Evolutionary conservation across 2,797 vertebrate species (phyloP).

Genomic region (Florisuga fusca): DNA sequence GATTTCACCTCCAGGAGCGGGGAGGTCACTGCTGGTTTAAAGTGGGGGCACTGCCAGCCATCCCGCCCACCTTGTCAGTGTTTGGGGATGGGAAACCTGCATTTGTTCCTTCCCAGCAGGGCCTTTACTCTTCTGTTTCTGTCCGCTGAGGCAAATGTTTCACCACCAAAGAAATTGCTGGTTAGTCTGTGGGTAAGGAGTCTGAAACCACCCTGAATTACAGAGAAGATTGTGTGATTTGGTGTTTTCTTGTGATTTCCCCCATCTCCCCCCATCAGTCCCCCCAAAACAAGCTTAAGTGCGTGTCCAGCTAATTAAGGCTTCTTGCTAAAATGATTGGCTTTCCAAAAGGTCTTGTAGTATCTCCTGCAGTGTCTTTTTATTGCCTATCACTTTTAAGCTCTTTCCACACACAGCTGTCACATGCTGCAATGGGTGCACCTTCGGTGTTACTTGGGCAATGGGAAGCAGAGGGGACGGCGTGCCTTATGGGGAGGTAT

Average conservation of each 20-base stretch:
- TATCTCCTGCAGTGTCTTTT: neutral
- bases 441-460: neutral
- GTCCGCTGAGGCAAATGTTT: neutral
- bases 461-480: neutral
- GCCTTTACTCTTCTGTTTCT: accelerated
- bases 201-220: accelerated
- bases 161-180: accelerated
- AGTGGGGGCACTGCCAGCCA: accelerated
- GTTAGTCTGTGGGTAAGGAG: neutral
- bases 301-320: neutral
- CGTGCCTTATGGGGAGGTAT: neutral
- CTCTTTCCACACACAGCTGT: neutral
- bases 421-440: accelerated
- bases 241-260: neutral
- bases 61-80: accelerated
- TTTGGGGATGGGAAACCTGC: neutral
- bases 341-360: neutral
- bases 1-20: accelerated
- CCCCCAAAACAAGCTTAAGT: neutral
- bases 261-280: accelerated
- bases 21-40: too few species aligned
- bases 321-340: neutral
- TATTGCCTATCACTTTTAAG: accelerated
- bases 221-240: neutral
- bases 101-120: neutral